Evolutionary conservation across 2,113 vertebrate species (phyloP).

Genomic region (Orycteropus afer): DNA sequence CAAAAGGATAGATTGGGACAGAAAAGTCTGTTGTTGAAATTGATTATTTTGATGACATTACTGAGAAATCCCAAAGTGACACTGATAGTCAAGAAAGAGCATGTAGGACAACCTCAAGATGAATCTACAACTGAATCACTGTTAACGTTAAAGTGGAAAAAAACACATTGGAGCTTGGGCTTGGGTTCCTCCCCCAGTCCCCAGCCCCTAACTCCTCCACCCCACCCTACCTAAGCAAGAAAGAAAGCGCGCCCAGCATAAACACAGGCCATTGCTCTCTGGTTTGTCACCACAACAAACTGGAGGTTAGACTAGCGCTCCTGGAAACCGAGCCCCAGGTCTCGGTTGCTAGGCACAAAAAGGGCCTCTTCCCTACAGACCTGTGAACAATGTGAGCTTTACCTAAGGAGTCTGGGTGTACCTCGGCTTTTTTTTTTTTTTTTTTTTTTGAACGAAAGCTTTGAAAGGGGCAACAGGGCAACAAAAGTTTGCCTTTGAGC

Average conservation of each 20-base stretch:
- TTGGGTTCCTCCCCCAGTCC: not conserved
- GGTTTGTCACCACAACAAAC: slow-evolving; percentile 73
- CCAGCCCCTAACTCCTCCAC: not conserved
- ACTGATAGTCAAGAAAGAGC: not conserved
- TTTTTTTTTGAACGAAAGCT: not conserved
- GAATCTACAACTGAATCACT: not conserved
- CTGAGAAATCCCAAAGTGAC: slow-evolving; percentile 33
- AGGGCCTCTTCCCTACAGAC: not conserved
- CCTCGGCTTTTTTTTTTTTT: not conserved
- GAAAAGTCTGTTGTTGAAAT: not conserved
- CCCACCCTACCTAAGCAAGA: slow-evolving; percentile 60
- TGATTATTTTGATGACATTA: not conserved
- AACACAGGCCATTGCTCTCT: slow-evolving; percentile 41
- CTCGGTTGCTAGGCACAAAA: slow-evolving; percentile 47
- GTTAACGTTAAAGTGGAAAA: not conserved
- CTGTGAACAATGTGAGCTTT: not conserved
- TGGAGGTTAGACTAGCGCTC: slow-evolving; percentile 18
- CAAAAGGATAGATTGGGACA: slow-evolving; percentile 22
- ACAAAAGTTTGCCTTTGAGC: slow-evolving; percentile 61
- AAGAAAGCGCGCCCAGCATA: slow-evolving; percentile 65
- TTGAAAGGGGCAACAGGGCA: not conserved
- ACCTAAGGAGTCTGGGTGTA: slow-evolving; percentile 39
- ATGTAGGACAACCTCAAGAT: not conserved
- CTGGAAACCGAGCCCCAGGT: slow-evolving; percentile 24
- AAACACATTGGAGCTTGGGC: not conserved